Percentiles rank a stretch among this genome's conserved stretches.
phyloP scores from a whole-genome alignment of 2,113 vertebrate genomes.

The Aphelocoma coerulescens region DNA sequence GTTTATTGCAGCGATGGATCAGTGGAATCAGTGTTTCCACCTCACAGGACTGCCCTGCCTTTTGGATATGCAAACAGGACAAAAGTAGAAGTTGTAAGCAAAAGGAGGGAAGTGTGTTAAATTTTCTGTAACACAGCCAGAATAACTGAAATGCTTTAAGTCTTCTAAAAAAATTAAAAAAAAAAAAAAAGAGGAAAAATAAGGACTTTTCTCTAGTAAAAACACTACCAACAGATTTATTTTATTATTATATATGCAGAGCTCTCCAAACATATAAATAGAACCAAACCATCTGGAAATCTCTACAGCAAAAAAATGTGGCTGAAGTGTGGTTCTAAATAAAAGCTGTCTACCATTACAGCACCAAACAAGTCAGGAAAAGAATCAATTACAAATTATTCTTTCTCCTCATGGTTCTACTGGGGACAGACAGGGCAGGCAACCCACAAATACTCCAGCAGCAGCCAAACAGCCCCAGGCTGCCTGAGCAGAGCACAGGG shows the following conservation, averaged over 20 bases:
- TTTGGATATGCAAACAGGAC: not conserved
- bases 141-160: not conserved
- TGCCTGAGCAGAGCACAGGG: not conserved
- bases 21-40: constrained; percentile 83
- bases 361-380: not conserved
- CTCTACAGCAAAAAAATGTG: not conserved
- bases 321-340: not conserved
- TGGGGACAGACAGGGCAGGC: not conserved
- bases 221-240: not conserved
- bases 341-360: not conserved
- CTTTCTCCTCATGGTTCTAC: not conserved
- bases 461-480: not conserved
- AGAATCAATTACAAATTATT: not conserved
- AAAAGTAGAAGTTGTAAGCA: not conserved
- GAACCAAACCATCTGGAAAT: not conserved
- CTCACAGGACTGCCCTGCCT: constrained; percentile 87
- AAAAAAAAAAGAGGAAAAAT: not conserved
- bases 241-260: not conserved
- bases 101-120: not conserved
- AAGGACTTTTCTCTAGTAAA: not conserved
- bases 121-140: not conserved
- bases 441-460: not conserved
- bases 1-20: constrained; percentile 77
- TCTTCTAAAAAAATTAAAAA: not conserved
- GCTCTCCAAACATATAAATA: not conserved